Evolutionary conservation across 1,140 invertebrate genomes (phyloP).

Genomic region (Scaptomyza hsui): DNA sequence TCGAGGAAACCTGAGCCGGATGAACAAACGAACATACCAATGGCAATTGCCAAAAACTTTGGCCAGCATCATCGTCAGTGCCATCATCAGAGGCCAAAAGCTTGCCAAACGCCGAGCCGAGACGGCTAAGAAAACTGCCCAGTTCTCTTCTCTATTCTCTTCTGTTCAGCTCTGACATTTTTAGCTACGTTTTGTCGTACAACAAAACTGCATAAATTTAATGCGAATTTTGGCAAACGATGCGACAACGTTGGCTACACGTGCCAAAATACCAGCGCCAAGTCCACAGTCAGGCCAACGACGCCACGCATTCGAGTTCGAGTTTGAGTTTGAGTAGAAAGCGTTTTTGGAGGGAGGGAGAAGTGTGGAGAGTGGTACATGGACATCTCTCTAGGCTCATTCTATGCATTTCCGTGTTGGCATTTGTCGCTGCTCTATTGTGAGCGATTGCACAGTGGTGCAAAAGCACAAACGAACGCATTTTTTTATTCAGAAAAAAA

Average conservation of each 20-base stretch:
- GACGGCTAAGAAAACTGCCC: constrained; percentile 43
- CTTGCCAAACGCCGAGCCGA: constrained; percentile 39
- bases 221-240: constrained; percentile 79
- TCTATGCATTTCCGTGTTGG: constrained; percentile 81
- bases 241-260: constrained; percentile 74
- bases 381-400: constrained; percentile 35
- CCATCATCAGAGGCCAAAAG: constrained; percentile 51
- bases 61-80: constrained; percentile 71
- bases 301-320: constrained; percentile 8
- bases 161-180: constrained; percentile 45
- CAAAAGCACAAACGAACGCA: neutral
- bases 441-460: constrained; percentile 37
- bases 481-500: too few relatives aligned
- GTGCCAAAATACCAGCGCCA: constrained; percentile 55
- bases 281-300: constrained; percentile 17
- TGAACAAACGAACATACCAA: too few relatives aligned
- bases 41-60: constrained; percentile 49
- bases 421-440: constrained; percentile 77
- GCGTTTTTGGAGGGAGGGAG: constrained; percentile 6
- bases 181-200: constrained; percentile 64
- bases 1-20: constrained; percentile 71
- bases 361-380: neutral
- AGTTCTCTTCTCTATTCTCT: neutral
- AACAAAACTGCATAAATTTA: constrained; percentile 81
- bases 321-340: constrained; percentile 18